Conservation (phyloP, 1,140 invertebrate genomes). For the Leucophenga varia region DNA sequence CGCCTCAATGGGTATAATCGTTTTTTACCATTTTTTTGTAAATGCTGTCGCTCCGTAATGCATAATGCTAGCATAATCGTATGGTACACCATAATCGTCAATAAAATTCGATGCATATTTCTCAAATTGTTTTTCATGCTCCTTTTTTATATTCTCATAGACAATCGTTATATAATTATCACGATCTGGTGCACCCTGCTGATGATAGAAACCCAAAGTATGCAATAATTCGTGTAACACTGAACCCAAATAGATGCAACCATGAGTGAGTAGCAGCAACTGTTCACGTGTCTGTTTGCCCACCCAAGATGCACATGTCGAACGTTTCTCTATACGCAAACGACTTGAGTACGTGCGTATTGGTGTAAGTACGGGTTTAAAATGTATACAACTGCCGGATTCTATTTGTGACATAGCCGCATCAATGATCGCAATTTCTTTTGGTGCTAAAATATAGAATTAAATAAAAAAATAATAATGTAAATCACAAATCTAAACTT, state of each 20-base stretch:
- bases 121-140: conserved; percentile 60
- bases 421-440: conserved; percentile 28
- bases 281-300: no score
- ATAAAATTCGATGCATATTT: conserved; percentile 57
- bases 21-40: conserved; percentile 68
- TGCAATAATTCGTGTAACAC: conserved; percentile 72
- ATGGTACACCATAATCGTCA: conserved; percentile 58
- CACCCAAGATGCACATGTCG: no score
- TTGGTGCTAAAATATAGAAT: no score
- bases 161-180: conserved; percentile 69
- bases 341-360: no score
- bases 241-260: conserved; percentile 56
- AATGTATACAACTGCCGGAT: no score
- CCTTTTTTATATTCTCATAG: conserved; percentile 68
- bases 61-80: conserved; percentile 71
- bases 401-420: conserved; percentile 47
- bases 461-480: no score
- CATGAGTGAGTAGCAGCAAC: conserved; percentile 59
- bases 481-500: no score
- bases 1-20: conserved; percentile 61
- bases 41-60: conserved; percentile 72
- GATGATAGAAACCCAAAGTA: conserved; percentile 69
- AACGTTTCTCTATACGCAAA: no score
- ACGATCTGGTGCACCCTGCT: conserved; percentile 70
- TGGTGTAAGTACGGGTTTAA: no score